Evolutionary conservation across 2,797 vertebrate genomes (phyloP), one percentile per base, ranked within the genome.

Genomic region (Otolemur crassicaudatus): DNA sequence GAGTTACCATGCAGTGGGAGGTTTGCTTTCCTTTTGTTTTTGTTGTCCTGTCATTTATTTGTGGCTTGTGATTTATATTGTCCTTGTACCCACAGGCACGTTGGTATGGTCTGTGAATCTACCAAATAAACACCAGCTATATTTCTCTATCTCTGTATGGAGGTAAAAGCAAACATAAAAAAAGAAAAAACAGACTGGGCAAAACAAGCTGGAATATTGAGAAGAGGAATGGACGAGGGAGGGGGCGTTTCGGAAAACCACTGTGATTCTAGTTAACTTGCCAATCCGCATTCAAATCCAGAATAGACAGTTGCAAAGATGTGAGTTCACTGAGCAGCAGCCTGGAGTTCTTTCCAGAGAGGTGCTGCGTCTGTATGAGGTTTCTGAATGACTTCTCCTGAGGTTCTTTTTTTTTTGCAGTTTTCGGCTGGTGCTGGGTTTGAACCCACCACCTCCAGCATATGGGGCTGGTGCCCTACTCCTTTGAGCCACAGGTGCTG

Each of bases 51-150:
- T 91, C 81, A 81, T 56, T 93, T 93, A 34, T 58, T 90, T 76
- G 72, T 81, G 49, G 61, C 58, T 94, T 95, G 87, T 79, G 93
- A 96, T 93, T 93, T 95, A 70, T 85, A 89, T 69, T 85, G 77
- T 63, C 75, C 58, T 95, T 87, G 76, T 92, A 84, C 94, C 97
- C 93, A 96, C 80, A 95, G 97, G 96, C 86, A 94, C 88, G 85
- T 2, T 53, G 86, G 87, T 49, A 75, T 87, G 91, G 96, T 95
- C 94, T 94, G 25, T 88, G 91, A 96, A 90, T 82, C 91, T 86
- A 87, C 58, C 88, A 96, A 93, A 93, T 89, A 95, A 95, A 87
- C 58, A 97, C 75, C 49, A 91, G 67, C 82, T 96, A 27, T 25
- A 87, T 79, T 97, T 95, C 87, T 72, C 95, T 79, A 93, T 81